Conservation (phyloP, 1,140 invertebrate genomes). For the Stegodyphus mimosarum region DNA sequence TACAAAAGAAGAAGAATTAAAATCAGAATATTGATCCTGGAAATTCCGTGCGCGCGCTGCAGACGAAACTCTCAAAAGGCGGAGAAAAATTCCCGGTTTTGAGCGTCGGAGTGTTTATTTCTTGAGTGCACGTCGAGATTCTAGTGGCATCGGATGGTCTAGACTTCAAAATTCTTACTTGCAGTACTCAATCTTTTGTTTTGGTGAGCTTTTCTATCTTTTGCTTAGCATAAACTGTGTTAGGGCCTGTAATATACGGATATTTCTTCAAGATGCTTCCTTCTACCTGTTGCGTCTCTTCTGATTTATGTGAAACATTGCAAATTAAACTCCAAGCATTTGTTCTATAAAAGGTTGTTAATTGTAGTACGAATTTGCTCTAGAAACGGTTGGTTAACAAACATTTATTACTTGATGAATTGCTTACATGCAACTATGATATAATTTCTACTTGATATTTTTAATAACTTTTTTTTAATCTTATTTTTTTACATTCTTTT, state of each 20-base stretch:
- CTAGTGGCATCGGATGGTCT: constrained; percentile 22
- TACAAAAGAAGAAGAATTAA: constrained; percentile 19
- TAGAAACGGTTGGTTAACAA: no score
- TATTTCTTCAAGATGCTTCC: neutral
- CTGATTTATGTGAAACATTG: neutral
- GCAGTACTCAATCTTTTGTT: neutral
- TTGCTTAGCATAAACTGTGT: neutral
- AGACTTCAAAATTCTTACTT: neutral
- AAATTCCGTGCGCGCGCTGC: constrained; percentile 29
- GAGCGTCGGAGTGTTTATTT: neutral
- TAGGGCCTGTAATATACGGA: neutral
- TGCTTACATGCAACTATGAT: no score
- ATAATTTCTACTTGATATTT: no score
- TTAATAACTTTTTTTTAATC: no score
- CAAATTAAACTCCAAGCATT: no score
- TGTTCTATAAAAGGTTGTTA: no score
- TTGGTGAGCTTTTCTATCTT: neutral
- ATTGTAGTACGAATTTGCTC: no score
- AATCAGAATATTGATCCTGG: constrained; percentile 15
- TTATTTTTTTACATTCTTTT: no score
- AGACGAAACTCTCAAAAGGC: constrained; percentile 21
- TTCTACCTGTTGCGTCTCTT: neutral
- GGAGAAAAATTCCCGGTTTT: constrained; percentile 24
- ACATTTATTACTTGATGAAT: no score
- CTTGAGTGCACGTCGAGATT: constrained; percentile 29